Evolutionary conservation across 2,797 vertebrate species (phyloP).

Genomic region (Anguilla megastoma): DNA sequence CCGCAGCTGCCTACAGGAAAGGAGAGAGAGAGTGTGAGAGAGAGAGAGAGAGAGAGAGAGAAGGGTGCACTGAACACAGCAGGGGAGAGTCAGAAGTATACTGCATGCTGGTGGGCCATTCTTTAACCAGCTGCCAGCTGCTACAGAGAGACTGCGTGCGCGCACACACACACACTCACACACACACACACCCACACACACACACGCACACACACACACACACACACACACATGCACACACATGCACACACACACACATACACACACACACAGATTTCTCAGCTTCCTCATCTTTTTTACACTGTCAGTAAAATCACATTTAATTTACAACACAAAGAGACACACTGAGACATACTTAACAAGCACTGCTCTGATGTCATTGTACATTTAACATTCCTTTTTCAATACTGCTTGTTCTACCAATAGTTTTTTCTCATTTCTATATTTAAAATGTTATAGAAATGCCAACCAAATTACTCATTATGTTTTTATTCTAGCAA

Average conservation of each 20-base stretch:
- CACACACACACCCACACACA: neutral
- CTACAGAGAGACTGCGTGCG: neutral
- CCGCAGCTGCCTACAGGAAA: neutral
- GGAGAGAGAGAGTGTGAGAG: neutral
- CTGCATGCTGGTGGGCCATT: slow-evolving; percentile 9
- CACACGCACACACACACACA: neutral
- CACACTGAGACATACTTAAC: neutral
- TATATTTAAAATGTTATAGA: neutral
- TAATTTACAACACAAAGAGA: neutral
- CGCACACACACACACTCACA: neutral
- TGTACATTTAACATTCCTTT: neutral
- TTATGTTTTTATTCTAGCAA: neutral
- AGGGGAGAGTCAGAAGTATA: neutral
- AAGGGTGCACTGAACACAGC: neutral
- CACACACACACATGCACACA: neutral
- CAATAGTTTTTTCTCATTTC: neutral
- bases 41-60: neutral
- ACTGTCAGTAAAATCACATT: neutral
- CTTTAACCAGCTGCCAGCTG: slow-evolving; percentile 19
- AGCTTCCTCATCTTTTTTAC: too few relatives aligned
- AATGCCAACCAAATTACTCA: neutral
- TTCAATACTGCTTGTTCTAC: neutral
- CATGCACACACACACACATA: neutral
- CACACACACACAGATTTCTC: neutral
- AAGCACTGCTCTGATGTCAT: neutral